phyloP scores from a whole-genome alignment of 2,113 vertebrate species.

The Gymnobelideus leadbeateri region DNA sequence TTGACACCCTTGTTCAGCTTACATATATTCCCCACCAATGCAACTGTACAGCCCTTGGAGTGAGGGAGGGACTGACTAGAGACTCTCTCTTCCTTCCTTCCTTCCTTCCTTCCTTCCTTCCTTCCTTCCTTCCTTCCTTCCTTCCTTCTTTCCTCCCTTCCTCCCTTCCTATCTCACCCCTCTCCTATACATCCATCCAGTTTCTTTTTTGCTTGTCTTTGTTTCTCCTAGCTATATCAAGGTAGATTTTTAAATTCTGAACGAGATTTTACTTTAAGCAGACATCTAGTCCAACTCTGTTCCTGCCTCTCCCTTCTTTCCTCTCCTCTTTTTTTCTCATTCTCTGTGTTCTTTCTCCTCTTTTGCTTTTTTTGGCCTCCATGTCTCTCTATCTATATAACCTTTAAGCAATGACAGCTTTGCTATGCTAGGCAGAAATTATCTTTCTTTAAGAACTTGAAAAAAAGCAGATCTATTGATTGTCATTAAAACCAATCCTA shows the following conservation, averaged over 20 bases:
- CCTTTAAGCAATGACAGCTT: neutral
- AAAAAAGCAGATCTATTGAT: neutral
- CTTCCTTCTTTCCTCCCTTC: neutral
- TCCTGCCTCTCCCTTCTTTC: neutral
- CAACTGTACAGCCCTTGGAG: neutral
- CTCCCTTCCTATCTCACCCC: neutral
- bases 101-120: neutral
- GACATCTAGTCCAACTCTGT: neutral
- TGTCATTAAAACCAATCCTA: neutral
- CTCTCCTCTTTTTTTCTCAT: no score
- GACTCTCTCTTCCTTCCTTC: neutral
- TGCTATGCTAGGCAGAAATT: neutral
- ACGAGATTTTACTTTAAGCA: neutral
- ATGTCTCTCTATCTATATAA: conserved; percentile 18
- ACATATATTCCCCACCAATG: neutral
- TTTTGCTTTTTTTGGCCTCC: neutral
- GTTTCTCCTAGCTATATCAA: neutral
- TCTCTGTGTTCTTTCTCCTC: neutral
- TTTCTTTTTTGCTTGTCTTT: neutral
- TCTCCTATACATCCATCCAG: neutral
- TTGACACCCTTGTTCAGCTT: neutral
- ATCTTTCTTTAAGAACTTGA: neutral
- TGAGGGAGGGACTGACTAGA: neutral
- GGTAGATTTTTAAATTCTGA: neutral
- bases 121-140: neutral